Conservation (phyloP, 2,888 invertebrate genomes). For the Spisula subtruncata region DNA sequence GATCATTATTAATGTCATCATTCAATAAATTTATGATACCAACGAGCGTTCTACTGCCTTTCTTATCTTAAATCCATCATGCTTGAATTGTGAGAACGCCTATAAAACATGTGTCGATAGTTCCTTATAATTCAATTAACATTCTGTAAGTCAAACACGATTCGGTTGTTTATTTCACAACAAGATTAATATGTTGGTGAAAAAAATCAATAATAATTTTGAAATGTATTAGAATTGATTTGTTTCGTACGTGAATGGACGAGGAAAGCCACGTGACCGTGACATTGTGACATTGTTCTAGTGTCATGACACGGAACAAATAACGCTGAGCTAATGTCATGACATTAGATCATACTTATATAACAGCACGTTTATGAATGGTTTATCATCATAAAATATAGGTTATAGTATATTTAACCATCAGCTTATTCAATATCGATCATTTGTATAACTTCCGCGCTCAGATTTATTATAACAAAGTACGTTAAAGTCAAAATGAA, state of each 20-base stretch:
- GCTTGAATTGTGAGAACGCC: not conserved
- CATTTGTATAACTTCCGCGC: not conserved
- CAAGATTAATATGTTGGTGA: not conserved
- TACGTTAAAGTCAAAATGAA: too few species aligned
- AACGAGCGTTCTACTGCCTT: not conserved
- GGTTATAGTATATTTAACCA: not conserved
- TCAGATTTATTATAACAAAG: too few species aligned
- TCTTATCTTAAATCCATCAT: not conserved
- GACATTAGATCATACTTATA: not conserved
- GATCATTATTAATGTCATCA: not conserved
- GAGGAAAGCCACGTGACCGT: not conserved
- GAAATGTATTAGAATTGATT: not conserved
- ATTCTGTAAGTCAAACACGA: not conserved
- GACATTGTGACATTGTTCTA: not conserved
- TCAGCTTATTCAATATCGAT: not conserved
- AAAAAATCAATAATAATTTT: not conserved
- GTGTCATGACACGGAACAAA: not conserved
- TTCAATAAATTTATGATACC: not conserved
- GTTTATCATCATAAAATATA: not conserved
- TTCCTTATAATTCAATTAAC: not conserved
- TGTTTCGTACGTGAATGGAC: not conserved
- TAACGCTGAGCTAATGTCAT: not conserved
- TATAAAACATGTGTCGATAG: not conserved
- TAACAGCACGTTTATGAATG: not conserved
- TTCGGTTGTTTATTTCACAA: not conserved